A percentile compares a stretch with the other conserved stretches of the same genome.
These are phyloP conservation scores for Stenopsyche tienmushanensis DNA, from an alignment of 1,140 invertebrate genomes.

Conservation along the genomic window DNA sequence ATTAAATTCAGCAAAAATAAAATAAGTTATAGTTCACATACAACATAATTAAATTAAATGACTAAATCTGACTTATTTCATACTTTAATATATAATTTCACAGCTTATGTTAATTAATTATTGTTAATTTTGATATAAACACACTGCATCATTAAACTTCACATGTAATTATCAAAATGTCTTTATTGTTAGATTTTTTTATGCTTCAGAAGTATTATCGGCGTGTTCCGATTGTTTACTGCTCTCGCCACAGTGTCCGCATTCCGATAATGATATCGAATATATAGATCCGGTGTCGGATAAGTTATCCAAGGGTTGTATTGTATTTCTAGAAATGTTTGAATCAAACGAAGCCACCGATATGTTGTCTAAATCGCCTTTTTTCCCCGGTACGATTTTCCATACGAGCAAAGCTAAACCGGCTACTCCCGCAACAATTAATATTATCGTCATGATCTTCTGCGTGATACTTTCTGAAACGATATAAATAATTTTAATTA, in stretches of 20 bases:
- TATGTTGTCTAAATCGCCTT: constrained; percentile 45
- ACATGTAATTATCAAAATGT: constrained; percentile 12
- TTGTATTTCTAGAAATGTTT: constrained; percentile 25
- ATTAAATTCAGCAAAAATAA: no score
- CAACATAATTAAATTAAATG: no score
- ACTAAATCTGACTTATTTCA: no score
- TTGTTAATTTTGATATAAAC: no score
- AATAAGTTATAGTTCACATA: no score
- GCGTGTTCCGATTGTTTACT: constrained; percentile 47
- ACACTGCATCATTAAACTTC: no score
- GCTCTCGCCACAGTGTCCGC: constrained; percentile 46
- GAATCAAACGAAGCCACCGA: constrained; percentile 35
- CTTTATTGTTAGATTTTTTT: constrained; percentile 1
- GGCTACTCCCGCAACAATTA: constrained; percentile 53
- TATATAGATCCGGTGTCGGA: constrained; percentile 53
- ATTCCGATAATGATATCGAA: constrained; percentile 54
- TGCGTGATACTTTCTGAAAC: constrained; percentile 37
- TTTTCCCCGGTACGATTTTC: constrained; percentile 54
- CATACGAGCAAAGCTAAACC: constrained; percentile 53
- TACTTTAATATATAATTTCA: background rate
- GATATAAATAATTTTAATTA: background rate
- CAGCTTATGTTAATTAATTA: background rate
- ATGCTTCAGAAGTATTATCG: constrained; percentile 53
- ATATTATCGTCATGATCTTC: constrained; percentile 49
- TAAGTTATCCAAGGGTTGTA: constrained; percentile 31